Conservation (phyloP, 2,888 invertebrate species). For the Drosophila mimica region DNA sequence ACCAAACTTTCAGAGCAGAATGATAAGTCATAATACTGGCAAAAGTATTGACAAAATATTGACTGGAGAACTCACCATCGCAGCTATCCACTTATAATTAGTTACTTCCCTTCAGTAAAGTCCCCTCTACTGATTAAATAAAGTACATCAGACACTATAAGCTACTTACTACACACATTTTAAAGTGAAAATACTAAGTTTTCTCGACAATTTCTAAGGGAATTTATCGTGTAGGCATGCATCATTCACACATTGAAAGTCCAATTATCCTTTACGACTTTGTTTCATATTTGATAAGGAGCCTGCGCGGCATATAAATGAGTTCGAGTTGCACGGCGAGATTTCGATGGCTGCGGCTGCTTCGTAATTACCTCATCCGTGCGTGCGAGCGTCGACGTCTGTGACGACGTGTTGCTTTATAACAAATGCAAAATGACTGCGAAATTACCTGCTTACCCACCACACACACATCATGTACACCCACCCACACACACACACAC, state of each 20-base stretch:
- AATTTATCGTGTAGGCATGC: slow-evolving; percentile 36
- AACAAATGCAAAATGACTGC: slow-evolving; percentile 81
- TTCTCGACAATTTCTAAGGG: slow-evolving; percentile 44
- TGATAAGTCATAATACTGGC: neutral
- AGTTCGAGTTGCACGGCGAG: slow-evolving; percentile 47
- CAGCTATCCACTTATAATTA: neutral
- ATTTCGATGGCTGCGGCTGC: slow-evolving; percentile 50
- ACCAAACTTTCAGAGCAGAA: neutral
- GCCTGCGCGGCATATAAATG: slow-evolving; percentile 76
- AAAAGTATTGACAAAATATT: neutral
- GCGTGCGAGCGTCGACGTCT: slow-evolving; percentile 53
- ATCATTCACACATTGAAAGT: slow-evolving; percentile 62
- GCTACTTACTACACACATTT: neutral
- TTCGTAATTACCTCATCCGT: slow-evolving; percentile 67
- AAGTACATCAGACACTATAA: neutral
- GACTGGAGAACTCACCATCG: neutral
- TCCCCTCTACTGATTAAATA: slow-evolving; percentile 12
- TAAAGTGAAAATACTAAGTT: slow-evolving; percentile 14
- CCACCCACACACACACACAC: slow-evolving; percentile 9
- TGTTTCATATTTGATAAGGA: slow-evolving; percentile 82
- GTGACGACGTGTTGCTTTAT: slow-evolving; percentile 78
- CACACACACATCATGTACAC: neutral
- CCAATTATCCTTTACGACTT: slow-evolving; percentile 82
- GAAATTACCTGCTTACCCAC: slow-evolving; percentile 66
- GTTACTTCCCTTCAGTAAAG: neutral